phyloP scores from a whole-genome alignment of 2,113 vertebrate species.

The Azemiops feae region DNA sequence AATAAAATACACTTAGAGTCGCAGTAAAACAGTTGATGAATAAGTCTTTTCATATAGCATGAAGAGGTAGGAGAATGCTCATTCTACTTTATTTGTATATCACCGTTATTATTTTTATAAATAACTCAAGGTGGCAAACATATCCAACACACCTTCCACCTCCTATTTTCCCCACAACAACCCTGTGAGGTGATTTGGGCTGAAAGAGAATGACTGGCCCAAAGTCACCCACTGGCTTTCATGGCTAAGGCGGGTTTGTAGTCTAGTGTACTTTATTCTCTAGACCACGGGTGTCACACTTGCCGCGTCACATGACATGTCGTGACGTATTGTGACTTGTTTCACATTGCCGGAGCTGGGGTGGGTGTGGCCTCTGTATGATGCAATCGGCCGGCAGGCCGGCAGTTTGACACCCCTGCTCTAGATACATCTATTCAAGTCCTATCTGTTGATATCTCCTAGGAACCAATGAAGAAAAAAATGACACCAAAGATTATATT shows the following conservation, averaged over 20 bases:
- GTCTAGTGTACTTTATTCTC: neutral
- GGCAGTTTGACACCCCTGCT: too few relatives aligned
- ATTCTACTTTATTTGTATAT: neutral
- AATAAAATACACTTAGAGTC: neutral
- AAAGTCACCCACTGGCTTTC: neutral
- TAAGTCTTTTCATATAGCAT: neutral
- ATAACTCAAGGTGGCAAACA: neutral
- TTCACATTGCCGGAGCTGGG: too few relatives aligned
- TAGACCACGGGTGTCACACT: too few relatives aligned
- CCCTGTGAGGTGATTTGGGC: neutral
- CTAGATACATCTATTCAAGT: neutral
- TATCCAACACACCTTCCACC: neutral
- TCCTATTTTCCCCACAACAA: neutral
- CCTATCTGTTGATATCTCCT: neutral
- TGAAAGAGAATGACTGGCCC: neutral
- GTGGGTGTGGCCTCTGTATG: too few relatives aligned
- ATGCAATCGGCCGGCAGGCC: too few relatives aligned
- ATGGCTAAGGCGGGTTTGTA: neutral
- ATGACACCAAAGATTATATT: neutral
- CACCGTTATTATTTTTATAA: neutral
- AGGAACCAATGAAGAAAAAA: neutral
- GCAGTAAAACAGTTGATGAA: neutral
- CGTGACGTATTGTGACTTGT: too few relatives aligned
- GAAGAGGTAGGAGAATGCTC: neutral
- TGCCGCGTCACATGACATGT: too few relatives aligned